Conservation (phyloP, 2,888 invertebrate species). For the Corbicula japonica region DNA sequence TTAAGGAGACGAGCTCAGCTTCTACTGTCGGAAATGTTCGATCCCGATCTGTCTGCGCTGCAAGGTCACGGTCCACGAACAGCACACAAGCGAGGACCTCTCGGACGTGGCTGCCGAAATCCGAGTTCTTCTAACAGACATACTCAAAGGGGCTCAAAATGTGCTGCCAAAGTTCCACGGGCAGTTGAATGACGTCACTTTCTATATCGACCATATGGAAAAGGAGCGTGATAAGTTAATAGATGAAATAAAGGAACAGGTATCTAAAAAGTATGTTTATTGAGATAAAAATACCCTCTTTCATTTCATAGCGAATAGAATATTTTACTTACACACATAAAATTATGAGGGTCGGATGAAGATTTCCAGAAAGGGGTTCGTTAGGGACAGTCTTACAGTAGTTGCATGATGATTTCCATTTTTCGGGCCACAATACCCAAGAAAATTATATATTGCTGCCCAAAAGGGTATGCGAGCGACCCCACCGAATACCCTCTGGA, state of each 20-base stretch:
- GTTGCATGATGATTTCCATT: neutral
- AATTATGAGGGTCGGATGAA: neutral
- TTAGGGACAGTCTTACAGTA: neutral
- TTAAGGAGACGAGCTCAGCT: slow-evolving; percentile 63
- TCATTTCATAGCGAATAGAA: neutral
- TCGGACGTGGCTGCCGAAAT: slow-evolving; percentile 66
- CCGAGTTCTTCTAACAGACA: slow-evolving; percentile 56
- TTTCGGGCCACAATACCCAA: neutral
- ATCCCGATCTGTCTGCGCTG: slow-evolving; percentile 69
- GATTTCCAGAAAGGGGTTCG: neutral
- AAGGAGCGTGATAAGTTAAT: slow-evolving; percentile 55
- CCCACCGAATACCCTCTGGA: no score
- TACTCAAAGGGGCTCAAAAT: slow-evolving; percentile 64
- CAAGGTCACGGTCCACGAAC: slow-evolving; percentile 70
- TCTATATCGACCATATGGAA: slow-evolving; percentile 61
- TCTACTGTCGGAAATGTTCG: slow-evolving; percentile 67
- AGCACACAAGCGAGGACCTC: slow-evolving; percentile 65
- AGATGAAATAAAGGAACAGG: slow-evolving; percentile 61
- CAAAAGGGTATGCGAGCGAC: no score
- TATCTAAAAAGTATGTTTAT: neutral
- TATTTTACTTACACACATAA: neutral
- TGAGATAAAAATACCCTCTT: neutral
- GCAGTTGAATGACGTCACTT: slow-evolving; percentile 67
- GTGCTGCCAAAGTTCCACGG: slow-evolving; percentile 65
- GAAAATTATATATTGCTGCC: no score